These are phyloP conservation scores for Aspiorhynchus laticeps DNA, from an alignment of 2,113 vertebrate species.

Conservation along the genomic window DNA sequence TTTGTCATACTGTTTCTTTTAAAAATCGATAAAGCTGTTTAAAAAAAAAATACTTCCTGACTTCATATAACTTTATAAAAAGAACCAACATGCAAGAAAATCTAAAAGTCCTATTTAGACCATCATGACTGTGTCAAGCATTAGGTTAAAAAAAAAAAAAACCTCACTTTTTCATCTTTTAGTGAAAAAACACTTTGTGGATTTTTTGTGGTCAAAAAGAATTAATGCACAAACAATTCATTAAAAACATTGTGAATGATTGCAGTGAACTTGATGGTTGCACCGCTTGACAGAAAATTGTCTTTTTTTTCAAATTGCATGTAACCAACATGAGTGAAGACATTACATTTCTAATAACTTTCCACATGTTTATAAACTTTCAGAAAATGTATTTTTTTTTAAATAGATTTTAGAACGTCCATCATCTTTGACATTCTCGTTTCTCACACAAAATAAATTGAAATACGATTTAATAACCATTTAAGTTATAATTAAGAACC, in stretches of 20 bases:
- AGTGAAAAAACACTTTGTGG: too few species aligned
- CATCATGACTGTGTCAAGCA: too few species aligned
- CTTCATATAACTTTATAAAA: not conserved
- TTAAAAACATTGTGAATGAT: not conserved
- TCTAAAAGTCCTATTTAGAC: not conserved
- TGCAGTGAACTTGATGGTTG: not conserved
- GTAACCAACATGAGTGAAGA: not conserved
- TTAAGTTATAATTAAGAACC: not conserved
- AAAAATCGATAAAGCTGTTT: not conserved
- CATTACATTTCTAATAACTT: not conserved
- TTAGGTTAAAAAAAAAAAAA: too few species aligned
- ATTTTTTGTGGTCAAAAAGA: too few species aligned
- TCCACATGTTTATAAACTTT: not conserved
- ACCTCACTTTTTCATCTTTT: too few species aligned
- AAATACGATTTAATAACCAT: not conserved
- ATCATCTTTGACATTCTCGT: not conserved
- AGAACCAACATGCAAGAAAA: not conserved
- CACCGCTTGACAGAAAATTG: not conserved
- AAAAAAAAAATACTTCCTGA: not conserved
- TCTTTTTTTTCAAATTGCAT: not conserved
- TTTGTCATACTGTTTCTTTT: not conserved
- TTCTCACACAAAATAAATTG: not conserved
- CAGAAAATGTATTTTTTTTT: not conserved
- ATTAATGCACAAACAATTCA: not conserved
- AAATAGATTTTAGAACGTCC: not conserved